These are phyloP conservation scores for Grapholita molesta DNA, from an alignment of 1,140 invertebrate species.

Conservation along the genomic window DNA sequence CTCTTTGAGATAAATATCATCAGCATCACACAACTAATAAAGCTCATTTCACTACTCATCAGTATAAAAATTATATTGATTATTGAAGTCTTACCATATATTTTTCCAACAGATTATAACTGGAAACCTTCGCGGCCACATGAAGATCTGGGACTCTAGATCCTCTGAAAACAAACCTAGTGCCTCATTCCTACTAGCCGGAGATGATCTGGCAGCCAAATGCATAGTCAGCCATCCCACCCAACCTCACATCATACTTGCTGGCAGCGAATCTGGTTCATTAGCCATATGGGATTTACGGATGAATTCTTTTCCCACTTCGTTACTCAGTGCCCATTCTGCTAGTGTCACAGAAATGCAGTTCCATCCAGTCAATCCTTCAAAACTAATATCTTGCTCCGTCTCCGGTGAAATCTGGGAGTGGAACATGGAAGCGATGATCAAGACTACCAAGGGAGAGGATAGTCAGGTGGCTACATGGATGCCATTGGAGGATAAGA, in stretches of 20 bases:
- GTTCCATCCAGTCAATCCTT: slow-evolving; percentile 90
- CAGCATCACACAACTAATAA: no score
- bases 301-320: slow-evolving; percentile 88
- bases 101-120: slow-evolving; percentile 81
- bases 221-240: slow-evolving; percentile 90
- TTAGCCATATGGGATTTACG: slow-evolving; percentile 94
- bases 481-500: slow-evolving; percentile 82
- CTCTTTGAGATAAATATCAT: no score
- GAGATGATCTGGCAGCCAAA: slow-evolving; percentile 84
- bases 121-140: slow-evolving; percentile 90
- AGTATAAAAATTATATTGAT: no score
- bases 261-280: slow-evolving; percentile 89
- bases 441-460: slow-evolving; percentile 57
- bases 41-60: no score
- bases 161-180: slow-evolving; percentile 78
- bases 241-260: slow-evolving; percentile 89
- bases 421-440: slow-evolving; percentile 83
- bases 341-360: slow-evolving; percentile 88
- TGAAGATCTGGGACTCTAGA: slow-evolving; percentile 92
- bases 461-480: slow-evolving; percentile 81
- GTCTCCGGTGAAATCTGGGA: slow-evolving; percentile 91
- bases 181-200: slow-evolving; percentile 82
- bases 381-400: slow-evolving; percentile 90
- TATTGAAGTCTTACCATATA: not conserved
- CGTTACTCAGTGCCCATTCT: slow-evolving; percentile 87